phyloP scores from a whole-genome alignment of 2,797 vertebrate species.

The Luscinia megarhynchos region DNA sequence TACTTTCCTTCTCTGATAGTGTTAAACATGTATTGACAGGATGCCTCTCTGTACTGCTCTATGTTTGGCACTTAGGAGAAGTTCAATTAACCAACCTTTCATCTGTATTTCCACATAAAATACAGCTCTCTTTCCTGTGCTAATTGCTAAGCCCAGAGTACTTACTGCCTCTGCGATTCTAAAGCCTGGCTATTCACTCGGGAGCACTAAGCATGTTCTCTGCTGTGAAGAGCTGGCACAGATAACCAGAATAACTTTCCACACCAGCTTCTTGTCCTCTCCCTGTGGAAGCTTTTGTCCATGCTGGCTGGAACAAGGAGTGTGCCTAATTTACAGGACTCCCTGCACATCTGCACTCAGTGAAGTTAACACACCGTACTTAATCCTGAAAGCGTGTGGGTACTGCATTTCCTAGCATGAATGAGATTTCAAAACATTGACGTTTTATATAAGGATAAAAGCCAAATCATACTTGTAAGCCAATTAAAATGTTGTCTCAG shows the following conservation, averaged over 20 bases:
- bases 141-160: conserved; percentile 23
- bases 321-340: conserved; percentile 10
- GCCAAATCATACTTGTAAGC: conserved; percentile 26
- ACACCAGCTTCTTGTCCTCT: conserved; percentile 7
- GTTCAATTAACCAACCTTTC: conserved; percentile 46
- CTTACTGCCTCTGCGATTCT: background rate
- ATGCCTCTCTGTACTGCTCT: background rate
- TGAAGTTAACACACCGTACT: background rate
- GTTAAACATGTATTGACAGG: conserved; percentile 11
- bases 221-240: background rate
- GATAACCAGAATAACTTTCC: conserved; percentile 3
- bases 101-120: conserved; percentile 9
- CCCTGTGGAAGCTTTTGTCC: background rate
- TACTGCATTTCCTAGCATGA: background rate
- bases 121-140: background rate
- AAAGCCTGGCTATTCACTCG: background rate
- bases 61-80: conserved; percentile 9
- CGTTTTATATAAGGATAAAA: conserved; percentile 29
- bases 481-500: conserved; percentile 63
- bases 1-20: background rate
- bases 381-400: conserved; percentile 7
- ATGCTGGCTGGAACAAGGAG: background rate
- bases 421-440: conserved; percentile 28
- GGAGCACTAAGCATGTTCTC: background rate
- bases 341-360: background rate